Evolutionary conservation across 1,140 invertebrate genomes (phyloP), one percentile per base, ranked within the genome.

Genomic region (Gonioctena quinquepunctata): DNA sequence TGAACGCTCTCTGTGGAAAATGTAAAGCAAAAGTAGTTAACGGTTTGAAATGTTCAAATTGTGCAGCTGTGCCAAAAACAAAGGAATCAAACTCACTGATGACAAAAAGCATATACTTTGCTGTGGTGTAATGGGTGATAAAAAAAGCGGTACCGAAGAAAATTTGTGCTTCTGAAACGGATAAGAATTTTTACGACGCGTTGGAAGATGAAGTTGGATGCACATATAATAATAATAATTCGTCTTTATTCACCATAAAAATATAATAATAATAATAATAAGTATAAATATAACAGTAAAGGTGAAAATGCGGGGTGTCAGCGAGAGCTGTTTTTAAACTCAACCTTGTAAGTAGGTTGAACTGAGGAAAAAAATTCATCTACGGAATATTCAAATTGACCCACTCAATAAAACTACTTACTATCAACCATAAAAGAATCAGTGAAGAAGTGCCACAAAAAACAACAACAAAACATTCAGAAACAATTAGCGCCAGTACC

Each of bases 1-100:
- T 52, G 50, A 52, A 18, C 50, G 50, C 50, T 52, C 50, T 52
- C 50, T 52, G 50, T 52, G 16, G 50, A 52, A 52, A 52, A 52
- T 19, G 50, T 52, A 52, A 52, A 52, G 50, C 50, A 7, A 19
- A 52, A 52, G 7, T 52, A 52, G 50, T 52, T 18, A 52, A 52
- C 50, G 16, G 50, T 52, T 13, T 19, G 16, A 52, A 52, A 52
- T 52, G 50, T 52, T 52, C 16, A 16, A 52, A 52, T 52, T 52
- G 7, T 18, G 50, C 50, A 52, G 50, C 16, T 52, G 50, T 52
- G 50, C 50, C 50, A 52, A 52, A 19, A 52, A 19, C 4, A 52
- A 16, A 52, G 50, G 6, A 52, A 52, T 52, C 0, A 52, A 52
- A 52, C 50, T 13, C 50, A 52, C 50, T 52, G 50, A 52, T 13